Percentiles rank a stretch among this genome's conserved stretches.
These are phyloP conservation scores for Heliconius sara DNA, from an alignment of 2,888 invertebrate genomes.

Conservation along the genomic window DNA sequence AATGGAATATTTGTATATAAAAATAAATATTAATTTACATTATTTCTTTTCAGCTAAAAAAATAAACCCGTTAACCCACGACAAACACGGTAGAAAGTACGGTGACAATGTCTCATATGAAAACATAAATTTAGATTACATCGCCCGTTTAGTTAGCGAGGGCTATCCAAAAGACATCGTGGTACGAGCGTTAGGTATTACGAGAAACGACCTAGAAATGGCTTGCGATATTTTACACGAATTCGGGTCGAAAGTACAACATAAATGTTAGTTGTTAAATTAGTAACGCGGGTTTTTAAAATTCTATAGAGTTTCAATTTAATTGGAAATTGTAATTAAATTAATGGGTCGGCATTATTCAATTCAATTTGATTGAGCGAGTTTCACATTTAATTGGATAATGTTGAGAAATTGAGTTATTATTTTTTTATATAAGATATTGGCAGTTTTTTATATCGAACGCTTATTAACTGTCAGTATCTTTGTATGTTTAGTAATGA, in stretches of 20 bases:
- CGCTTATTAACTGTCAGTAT: not conserved
- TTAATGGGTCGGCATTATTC: not conserved
- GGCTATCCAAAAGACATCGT: constrained; percentile 96
- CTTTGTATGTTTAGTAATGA: not conserved
- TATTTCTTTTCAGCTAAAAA: constrained; percentile 67
- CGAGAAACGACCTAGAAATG: constrained; percentile 97
- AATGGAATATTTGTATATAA: not conserved
- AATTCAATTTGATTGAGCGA: not conserved
- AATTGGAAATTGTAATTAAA: not conserved
- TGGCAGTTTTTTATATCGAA: not conserved
- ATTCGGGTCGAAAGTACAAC: constrained; percentile 87
- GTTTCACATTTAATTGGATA: not conserved
- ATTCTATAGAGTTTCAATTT: not conserved
- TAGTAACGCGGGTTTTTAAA: constrained; percentile 16
- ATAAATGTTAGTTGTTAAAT: constrained; percentile 64
- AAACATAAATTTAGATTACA: constrained; percentile 95
- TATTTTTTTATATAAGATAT: not conserved
- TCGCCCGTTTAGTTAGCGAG: constrained; percentile 93
- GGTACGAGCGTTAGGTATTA: constrained; percentile 95
- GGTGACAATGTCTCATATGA: constrained; percentile 88
- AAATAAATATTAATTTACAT: not conserved
- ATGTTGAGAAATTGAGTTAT: not conserved
- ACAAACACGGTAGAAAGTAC: constrained; percentile 77
- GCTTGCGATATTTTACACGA: constrained; percentile 97
- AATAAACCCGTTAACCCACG: constrained; percentile 80